Base-by-base conservation (phyloP, 2,113 vertebrate species). In the Cheilinus undulatus region DNA sequence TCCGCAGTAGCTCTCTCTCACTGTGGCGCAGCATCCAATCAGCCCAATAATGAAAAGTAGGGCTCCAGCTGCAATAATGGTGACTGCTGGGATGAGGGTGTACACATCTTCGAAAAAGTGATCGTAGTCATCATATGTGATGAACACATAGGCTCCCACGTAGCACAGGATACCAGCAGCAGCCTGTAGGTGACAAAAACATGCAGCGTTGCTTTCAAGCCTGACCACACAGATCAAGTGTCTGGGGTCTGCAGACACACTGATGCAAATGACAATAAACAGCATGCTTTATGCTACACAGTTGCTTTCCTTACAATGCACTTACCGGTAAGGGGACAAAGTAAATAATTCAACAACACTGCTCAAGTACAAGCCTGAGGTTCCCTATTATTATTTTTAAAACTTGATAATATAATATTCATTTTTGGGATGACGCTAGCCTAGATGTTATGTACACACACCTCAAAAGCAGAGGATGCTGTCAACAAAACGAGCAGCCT, bases 91-190 rank as follows among this genome's bases (percentile, higher is more conserved):
- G 69, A 98, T 95, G 14, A 99, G 91, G 0, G 97, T 98, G 67
- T 99, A 99, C 34, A 97, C 93, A 6, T 98, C 97, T 85, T 98
- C 95, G 60, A 99, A 98, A 93, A 99, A 99, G 73, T 99, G 97
- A 58, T 98, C 96, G 0, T 98, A 99, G 88, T 98, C 96, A 7
- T 99, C 97, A 0, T 97, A 99, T 0, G 97, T 99, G 85, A 99
- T 97, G 88, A 99, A 99, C 83, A 98, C 97, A 10, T 98, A 98
- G 70, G 97, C 97, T 46, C 97, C 97, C 48, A 98, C 95, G 0
- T 99, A 99, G 89, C 97, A 99, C 66, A 99, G 86, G 69, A 99
- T 96, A 27, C 97, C 97, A 40, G 97, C 96, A 27, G 96, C 97
- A 0, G 97, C 97, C 97, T 99, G 42, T 5, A 52, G 24, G 1